Evolutionary conservation across 1,140 invertebrate genomes (phyloP).

Genomic region (Semibalanus balanoides): DNA sequence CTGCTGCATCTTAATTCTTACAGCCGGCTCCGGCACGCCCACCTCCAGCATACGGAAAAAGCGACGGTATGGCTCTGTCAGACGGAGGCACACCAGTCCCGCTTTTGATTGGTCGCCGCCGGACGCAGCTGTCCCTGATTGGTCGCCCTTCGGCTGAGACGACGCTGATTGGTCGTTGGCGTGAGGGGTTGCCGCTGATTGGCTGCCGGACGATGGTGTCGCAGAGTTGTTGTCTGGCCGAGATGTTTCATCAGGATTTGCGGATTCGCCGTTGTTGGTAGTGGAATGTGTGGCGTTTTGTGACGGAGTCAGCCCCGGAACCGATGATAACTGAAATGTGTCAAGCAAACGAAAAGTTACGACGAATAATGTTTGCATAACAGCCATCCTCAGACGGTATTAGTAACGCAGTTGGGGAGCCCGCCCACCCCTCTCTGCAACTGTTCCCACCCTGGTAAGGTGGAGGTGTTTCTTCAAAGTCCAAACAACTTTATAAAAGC

Average conservation of each 20-base stretch:
- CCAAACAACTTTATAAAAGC: too few species aligned
- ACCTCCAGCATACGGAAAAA: slow-evolving; percentile 79
- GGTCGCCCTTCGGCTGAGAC: slow-evolving; percentile 6
- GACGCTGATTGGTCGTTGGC: slow-evolving; percentile 10
- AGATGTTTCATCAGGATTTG: slow-evolving; percentile 10
- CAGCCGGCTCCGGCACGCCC: slow-evolving; percentile 59
- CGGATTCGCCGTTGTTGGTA: slow-evolving; percentile 7
- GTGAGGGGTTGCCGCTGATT: slow-evolving; percentile 17
- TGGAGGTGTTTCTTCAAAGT: too few species aligned
- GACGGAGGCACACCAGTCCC: not conserved
- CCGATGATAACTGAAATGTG: slow-evolving; percentile 48
- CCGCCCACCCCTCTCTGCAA: too few species aligned
- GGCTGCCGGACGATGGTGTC: not conserved
- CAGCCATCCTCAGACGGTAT: too few species aligned
- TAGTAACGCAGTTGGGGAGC: too few species aligned
- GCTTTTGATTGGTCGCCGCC: slow-evolving; percentile 13
- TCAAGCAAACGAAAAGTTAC: not conserved
- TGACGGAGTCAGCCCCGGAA: slow-evolving; percentile 39
- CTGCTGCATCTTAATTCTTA: slow-evolving; percentile 63
- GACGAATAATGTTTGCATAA: too few species aligned
- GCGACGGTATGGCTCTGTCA: slow-evolving; percentile 41
- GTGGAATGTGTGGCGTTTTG: not conserved
- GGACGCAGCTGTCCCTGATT: slow-evolving; percentile 9
- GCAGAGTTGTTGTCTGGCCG: slow-evolving; percentile 14
- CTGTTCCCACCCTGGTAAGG: too few species aligned